These are phyloP conservation scores for Pelosia muscerda DNA, from an alignment of 2,888 invertebrate genomes.

Conservation along the genomic window DNA sequence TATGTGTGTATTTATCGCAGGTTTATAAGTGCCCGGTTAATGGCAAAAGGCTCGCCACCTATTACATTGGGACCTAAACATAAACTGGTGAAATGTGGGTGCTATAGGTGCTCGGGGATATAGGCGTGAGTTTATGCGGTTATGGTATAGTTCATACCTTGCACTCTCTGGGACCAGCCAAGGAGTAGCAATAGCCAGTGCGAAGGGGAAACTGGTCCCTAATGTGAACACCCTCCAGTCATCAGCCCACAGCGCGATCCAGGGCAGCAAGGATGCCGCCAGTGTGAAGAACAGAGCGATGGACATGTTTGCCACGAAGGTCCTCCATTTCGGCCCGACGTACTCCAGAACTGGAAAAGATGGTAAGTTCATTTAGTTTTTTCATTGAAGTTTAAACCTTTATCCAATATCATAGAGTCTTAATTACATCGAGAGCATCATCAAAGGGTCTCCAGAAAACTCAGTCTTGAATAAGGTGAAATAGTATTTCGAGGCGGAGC, in stretches of 20 bases:
- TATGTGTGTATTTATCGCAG: no score
- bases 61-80: no score
- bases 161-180: constrained; percentile 95
- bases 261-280: constrained; percentile 92
- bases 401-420: no score
- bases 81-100: no score
- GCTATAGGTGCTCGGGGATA: no score
- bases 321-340: constrained; percentile 96
- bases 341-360: constrained; percentile 92
- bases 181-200: constrained; percentile 90
- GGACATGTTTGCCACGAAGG: constrained; percentile 96
- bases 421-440: no score
- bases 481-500: no score
- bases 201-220: constrained; percentile 92
- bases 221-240: constrained; percentile 94
- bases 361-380: constrained; percentile 2
- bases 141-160: constrained; percentile 86
- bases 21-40: no score
- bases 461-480: no score
- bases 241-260: constrained; percentile 93
- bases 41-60: no score
- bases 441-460: no score
- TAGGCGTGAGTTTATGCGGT: no score
- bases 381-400: background rate
- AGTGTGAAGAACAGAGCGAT: constrained; percentile 95